These are phyloP conservation scores for Petrocephalus microphthalmus DNA, from an alignment of 2,113 vertebrate genomes.

Conservation along the genomic window DNA sequence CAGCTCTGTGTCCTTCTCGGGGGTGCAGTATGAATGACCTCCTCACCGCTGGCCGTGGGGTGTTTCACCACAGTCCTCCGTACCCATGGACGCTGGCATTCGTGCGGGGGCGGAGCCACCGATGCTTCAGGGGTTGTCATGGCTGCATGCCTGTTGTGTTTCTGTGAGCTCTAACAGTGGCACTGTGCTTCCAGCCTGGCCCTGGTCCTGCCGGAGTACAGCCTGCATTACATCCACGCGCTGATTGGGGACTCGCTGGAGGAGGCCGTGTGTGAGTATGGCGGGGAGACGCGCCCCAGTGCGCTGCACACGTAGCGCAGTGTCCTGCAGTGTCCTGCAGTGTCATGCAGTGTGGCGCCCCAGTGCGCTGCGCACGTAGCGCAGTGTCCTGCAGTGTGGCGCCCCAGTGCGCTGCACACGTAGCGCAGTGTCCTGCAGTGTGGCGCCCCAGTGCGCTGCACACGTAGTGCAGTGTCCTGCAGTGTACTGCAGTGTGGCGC, in stretches of 20 bases:
- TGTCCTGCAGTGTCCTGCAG: not conserved
- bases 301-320: not conserved
- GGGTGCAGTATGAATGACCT: not conserved
- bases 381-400: not conserved
- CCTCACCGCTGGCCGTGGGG: not conserved
- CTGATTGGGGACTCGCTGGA: conserved; percentile 79
- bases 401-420: not conserved
- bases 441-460: not conserved
- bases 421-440: not conserved
- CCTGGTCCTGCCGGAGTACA: conserved; percentile 90
- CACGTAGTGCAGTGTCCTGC: not conserved
- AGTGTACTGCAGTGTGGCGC: not conserved
- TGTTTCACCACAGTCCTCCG: not conserved
- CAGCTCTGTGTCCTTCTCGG: not conserved
- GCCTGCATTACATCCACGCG: conserved; percentile 94
- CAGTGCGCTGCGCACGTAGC: not conserved
- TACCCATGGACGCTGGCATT: too few species aligned
- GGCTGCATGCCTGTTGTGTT: not conserved
- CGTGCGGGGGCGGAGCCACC: not conserved
- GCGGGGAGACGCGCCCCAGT: not conserved
- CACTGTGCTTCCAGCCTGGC: conserved; percentile 78
- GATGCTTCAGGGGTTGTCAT: not conserved
- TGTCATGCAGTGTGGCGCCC: not conserved
- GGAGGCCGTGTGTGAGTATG: conserved; percentile 88
- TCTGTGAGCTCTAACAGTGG: not conserved